Conservation (phyloP, 2,888 invertebrate genomes). For the Cyaniris semiargus region DNA sequence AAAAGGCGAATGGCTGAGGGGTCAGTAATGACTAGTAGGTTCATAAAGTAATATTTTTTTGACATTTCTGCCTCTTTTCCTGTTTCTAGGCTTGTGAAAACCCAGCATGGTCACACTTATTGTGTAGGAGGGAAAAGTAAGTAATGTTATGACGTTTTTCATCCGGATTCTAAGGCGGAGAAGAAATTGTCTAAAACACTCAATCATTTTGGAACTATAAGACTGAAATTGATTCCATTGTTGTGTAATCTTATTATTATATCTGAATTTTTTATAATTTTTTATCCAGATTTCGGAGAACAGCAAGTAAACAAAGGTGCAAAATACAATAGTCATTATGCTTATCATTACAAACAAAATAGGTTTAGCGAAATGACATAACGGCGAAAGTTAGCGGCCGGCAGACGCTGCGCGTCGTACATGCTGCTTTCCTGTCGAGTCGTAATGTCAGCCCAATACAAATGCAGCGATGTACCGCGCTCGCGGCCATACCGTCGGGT, state of each 20-base stretch:
- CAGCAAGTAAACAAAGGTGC: not conserved
- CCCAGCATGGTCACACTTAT: no score
- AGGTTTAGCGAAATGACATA: conserved; percentile 29
- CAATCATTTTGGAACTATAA: no score
- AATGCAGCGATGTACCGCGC: conserved; percentile 18
- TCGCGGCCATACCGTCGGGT: not conserved
- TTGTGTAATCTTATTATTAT: no score
- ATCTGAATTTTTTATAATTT: not conserved
- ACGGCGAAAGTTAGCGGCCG: conserved; percentile 28
- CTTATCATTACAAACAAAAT: not conserved
- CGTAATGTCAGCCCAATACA: not conserved
- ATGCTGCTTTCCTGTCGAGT: not conserved
- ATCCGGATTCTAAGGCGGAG: no score
- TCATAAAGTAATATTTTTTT: not conserved
- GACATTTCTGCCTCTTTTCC: no score
- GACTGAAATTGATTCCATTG: no score
- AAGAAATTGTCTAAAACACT: no score
- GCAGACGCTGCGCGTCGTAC: not conserved
- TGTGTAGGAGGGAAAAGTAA: no score
- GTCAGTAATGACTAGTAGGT: not conserved
- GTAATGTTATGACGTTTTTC: no score
- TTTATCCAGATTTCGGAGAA: not conserved
- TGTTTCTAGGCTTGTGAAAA: no score
- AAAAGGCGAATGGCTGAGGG: not conserved
- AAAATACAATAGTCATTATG: not conserved